Conservation (phyloP, 2,113 vertebrate species). For the Hippopotamus amphibius region DNA sequence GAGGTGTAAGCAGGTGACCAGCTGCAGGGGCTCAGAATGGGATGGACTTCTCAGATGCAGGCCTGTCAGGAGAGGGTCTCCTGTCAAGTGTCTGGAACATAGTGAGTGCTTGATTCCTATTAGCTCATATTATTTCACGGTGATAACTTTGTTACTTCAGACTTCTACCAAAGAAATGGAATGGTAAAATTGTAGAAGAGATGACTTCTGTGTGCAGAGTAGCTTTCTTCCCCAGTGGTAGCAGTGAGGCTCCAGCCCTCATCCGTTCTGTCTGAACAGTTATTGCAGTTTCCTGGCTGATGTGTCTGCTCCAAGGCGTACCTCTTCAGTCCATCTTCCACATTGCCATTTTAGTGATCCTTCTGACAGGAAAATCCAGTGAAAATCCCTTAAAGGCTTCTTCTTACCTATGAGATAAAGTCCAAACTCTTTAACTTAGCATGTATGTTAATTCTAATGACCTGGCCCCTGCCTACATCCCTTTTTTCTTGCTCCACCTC, state of each 20-base stretch:
- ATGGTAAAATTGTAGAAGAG: not conserved
- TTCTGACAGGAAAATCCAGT: not conserved
- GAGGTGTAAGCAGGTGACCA: not conserved
- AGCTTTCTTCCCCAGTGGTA: not conserved
- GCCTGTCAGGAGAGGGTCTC: not conserved
- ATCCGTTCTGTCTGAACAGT: not conserved
- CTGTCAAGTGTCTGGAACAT: not conserved
- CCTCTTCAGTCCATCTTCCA: not conserved
- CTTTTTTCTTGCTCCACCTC: not conserved
- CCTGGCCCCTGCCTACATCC: not conserved
- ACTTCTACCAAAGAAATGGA: not conserved
- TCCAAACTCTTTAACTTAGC: not conserved
- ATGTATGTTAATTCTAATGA: not conserved
- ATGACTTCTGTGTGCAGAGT: not conserved
- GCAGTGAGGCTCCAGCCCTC: not conserved
- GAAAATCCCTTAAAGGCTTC: not conserved
- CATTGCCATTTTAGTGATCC: not conserved
- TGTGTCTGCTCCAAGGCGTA: not conserved
- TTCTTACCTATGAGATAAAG: not conserved
- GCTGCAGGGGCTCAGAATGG: not conserved
- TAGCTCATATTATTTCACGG: not conserved
- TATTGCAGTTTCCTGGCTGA: not conserved
- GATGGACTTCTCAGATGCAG: not conserved
- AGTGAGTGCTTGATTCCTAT: not conserved
- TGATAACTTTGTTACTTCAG: not conserved